A percentile compares a stretch with the other conserved stretches of the same genome.
Conservation (phyloP, 2,888 invertebrate genomes). For the Lochmaea capreae region DNA sequence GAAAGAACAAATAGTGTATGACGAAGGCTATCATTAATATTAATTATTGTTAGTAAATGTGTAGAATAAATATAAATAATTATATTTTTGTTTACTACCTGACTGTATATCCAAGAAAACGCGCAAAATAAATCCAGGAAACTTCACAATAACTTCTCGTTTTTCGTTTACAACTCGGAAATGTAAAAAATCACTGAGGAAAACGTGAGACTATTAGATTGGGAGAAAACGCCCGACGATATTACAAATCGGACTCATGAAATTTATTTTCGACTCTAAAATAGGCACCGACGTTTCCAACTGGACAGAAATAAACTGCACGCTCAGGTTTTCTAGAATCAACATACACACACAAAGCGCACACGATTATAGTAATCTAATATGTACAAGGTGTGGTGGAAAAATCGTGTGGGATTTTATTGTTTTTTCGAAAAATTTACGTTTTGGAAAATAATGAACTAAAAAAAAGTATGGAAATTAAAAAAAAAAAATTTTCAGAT, state of each 20-base stretch:
- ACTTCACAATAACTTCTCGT: not conserved
- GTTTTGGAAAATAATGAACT: too few relatives aligned
- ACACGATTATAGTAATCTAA: conserved; percentile 8
- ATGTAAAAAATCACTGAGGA: conserved; percentile 24
- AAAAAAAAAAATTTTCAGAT: too few relatives aligned
- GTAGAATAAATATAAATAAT: too few relatives aligned
- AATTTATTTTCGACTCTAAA: conserved; percentile 59
- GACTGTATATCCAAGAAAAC: too few relatives aligned
- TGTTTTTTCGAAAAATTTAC: not conserved
- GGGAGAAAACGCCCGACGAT: conserved; percentile 23
- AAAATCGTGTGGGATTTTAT: not conserved
- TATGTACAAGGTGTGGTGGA: not conserved
- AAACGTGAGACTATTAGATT: conserved; percentile 28
- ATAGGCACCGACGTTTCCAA: conserved; percentile 52
- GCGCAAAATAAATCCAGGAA: too few relatives aligned
- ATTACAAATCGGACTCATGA: conserved; percentile 53
- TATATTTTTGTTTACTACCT: not conserved
- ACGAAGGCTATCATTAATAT: too few relatives aligned
- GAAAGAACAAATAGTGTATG: too few relatives aligned
- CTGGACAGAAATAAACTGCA: conserved; percentile 58
- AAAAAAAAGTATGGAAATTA: too few relatives aligned
- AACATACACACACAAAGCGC: conserved; percentile 31
- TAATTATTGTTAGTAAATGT: too few relatives aligned
- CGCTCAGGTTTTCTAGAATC: conserved; percentile 52
- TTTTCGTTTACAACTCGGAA: not conserved